A percentile compares a stretch with the other conserved stretches of the same genome.
phyloP scores from a whole-genome alignment of 2,113 vertebrate species.

The Semnornis frantzii region DNA sequence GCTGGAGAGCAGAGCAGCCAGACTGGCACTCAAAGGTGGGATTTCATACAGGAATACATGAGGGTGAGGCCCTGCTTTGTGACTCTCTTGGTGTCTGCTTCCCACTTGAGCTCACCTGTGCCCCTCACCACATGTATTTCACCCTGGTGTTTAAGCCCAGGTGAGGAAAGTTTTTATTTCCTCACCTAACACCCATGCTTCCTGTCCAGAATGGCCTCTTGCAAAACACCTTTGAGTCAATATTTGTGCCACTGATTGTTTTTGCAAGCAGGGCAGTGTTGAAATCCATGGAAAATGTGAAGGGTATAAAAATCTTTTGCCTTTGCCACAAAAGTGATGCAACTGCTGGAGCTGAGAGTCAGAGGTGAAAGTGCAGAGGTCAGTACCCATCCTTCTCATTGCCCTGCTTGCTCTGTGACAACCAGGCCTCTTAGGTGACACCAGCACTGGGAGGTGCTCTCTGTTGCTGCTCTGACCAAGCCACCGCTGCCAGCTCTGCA shows the following conservation, averaged over 20 bases:
- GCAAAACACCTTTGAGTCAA: not conserved
- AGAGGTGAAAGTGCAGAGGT: not conserved
- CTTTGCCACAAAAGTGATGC: not conserved
- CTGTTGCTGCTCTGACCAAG: not conserved
- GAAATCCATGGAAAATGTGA: not conserved
- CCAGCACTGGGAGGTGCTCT: not conserved
- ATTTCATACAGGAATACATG: not conserved
- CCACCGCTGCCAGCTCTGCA: not conserved
- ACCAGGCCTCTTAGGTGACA: not conserved
- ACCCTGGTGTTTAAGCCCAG: not conserved
- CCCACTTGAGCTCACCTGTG: not conserved
- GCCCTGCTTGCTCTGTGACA: not conserved
- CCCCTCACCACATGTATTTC: not conserved
- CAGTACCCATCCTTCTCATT: not conserved
- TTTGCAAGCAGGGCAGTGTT: not conserved
- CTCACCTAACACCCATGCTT: not conserved
- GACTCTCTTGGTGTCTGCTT: not conserved
- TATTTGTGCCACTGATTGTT: not conserved
- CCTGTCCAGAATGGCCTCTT: not conserved
- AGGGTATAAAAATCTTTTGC: not conserved
- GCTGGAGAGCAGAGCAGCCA: not conserved
- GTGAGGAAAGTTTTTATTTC: not conserved
- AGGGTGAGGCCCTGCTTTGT: not conserved
- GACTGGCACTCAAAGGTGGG: not conserved
- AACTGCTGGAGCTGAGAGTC: not conserved